phyloP scores from a whole-genome alignment of 2,113 vertebrate genomes.

The Atlantisia rogersi region DNA sequence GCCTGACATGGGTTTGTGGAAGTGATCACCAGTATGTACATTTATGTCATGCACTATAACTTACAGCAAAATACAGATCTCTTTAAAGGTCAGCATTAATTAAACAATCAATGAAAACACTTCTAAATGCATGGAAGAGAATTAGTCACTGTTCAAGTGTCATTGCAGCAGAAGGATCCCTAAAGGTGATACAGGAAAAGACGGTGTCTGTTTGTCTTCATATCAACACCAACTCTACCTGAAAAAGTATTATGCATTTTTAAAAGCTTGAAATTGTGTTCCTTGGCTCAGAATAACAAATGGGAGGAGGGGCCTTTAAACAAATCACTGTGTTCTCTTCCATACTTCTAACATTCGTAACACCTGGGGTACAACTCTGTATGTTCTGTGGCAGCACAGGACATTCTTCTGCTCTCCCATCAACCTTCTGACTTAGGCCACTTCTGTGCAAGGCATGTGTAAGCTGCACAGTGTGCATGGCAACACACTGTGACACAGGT shows the following conservation, averaged over 20 bases:
- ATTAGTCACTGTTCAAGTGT: neutral
- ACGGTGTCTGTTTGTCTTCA: neutral
- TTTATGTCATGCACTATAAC: neutral
- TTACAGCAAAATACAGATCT: neutral
- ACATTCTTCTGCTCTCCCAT: neutral
- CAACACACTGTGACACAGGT: neutral
- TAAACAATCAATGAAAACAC: neutral
- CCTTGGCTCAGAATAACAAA: neutral
- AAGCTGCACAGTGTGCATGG: neutral
- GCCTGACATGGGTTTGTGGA: neutral
- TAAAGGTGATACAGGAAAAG: neutral
- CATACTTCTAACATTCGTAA: neutral
- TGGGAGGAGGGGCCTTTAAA: neutral
- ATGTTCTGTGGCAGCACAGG: neutral
- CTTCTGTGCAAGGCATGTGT: neutral
- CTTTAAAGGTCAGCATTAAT: constrained; percentile 8
- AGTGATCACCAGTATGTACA: neutral
- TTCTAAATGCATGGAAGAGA: neutral
- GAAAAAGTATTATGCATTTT: neutral
- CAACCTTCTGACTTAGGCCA: neutral
- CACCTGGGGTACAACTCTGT: neutral
- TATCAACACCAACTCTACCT: neutral
- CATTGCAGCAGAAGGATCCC: neutral
- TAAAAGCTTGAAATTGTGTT: neutral
- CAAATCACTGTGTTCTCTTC: neutral